Base-by-base conservation (phyloP, 2,888 invertebrate species). In the Prenolepis imparis region DNA sequence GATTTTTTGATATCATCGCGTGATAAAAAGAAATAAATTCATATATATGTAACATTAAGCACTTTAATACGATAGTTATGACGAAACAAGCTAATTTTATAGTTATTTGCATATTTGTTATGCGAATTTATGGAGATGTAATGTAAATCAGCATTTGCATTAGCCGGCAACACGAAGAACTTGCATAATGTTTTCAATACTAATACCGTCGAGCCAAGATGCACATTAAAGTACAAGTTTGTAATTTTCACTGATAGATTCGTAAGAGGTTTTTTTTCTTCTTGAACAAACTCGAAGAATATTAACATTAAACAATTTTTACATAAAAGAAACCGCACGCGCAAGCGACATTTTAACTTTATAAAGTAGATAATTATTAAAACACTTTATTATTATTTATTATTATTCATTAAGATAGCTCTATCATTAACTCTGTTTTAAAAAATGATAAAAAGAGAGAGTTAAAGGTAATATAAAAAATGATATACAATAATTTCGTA, bases 141-240 rank as follows among this genome's bases (percentile, higher is more conserved):
- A 24, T 44, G 12, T 59, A 70, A 78, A 78, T 78, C 59, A 70
- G 44, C 21, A 78, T 78, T 78, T 78, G 57, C 78, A 78, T 78
- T 70, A 78, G 59, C 44, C 1, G 68, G 32, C 41, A 66, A n/a
- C 75, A 39, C 9, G 12, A 36, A 44, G 39, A 44, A 55, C 59
- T 78, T 59, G 59, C 32, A 18, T 59, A 70, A 68, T 70, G 21
- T 24, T 78, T 70, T 8, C 59, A 78, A 44, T 36, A 59, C 41
- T 68, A 70, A 28, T 36, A 36, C 5, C 4, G 4, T 59, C 3
- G 63, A 57, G 18, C 36, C 8, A 64, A 74, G 44, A 5, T 61
- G 44, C 2, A 63, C 28, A 36, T 74, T 5, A 55, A 24, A 12
- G 8, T 61, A 44, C 1, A 41, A 41, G n/a, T 41, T 0, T 24